A percentile compares a stretch with the other conserved stretches of the same genome.
phyloP scores from a whole-genome alignment of 1,140 invertebrate genomes.

The Drosophila paulistorum region DNA sequence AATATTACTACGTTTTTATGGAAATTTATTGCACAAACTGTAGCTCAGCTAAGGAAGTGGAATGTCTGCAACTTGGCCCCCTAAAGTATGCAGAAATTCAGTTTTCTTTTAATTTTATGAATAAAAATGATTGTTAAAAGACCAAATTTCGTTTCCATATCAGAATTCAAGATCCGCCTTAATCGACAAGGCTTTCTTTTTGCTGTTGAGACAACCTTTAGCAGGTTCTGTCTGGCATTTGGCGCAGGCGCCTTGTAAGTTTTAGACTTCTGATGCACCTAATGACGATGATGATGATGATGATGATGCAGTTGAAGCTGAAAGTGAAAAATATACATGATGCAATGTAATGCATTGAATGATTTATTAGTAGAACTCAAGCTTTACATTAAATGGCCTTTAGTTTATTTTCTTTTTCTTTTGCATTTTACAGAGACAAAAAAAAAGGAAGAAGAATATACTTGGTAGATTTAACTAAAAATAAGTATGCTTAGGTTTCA shows the following conservation, averaged over 20 bases:
- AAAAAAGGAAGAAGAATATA: not conserved
- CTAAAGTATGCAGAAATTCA: too few species aligned
- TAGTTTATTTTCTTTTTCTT: conserved; percentile 30
- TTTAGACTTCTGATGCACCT: not conserved
- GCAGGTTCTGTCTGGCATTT: not conserved
- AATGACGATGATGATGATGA: not conserved
- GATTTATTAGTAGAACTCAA: not conserved
- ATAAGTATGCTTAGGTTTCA: not conserved
- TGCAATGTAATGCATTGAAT: not conserved
- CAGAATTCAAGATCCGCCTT: too few species aligned
- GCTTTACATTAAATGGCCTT: conserved; percentile 47
- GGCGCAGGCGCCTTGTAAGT: not conserved
- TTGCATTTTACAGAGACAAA: conserved; percentile 18
- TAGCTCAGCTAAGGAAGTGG: too few species aligned
- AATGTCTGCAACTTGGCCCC: too few species aligned
- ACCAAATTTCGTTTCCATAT: too few species aligned
- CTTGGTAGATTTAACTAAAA: conserved; percentile 2
- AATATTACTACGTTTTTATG: too few species aligned
- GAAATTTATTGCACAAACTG: too few species aligned
- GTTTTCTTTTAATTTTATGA: too few species aligned
- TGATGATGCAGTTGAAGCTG: not conserved
- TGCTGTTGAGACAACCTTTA: not conserved
- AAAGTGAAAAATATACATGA: not conserved
- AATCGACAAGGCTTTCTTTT: too few species aligned
- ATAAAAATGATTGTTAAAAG: too few species aligned